A percentile compares a stretch with the other conserved stretches of the same genome.
Conservation (phyloP, 2,888 invertebrate genomes). For the Julus scandinavius region DNA sequence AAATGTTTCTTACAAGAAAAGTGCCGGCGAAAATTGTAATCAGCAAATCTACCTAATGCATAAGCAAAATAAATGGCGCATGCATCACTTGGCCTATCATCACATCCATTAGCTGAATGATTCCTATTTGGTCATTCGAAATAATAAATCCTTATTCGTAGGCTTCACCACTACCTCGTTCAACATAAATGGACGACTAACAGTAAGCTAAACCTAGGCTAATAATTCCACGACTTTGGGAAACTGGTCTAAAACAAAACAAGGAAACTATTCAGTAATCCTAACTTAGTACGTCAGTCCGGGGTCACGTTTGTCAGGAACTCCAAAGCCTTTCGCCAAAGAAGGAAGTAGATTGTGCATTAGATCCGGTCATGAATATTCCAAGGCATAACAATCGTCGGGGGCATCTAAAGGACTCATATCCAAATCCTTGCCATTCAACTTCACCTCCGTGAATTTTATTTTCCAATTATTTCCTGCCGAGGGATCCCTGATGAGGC, state of each 20-base stretch:
- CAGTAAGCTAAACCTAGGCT: not conserved
- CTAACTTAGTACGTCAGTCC: not conserved
- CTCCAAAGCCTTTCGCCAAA: slow-evolving; percentile 7
- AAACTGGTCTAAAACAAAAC: not conserved
- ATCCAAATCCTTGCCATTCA: slow-evolving; percentile 55
- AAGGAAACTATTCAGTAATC: not conserved
- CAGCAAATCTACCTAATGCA: no score
- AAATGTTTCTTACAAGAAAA: not conserved
- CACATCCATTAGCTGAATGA: slow-evolving; percentile 11
- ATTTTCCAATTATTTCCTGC: slow-evolving; percentile 76
- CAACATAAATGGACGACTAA: not conserved
- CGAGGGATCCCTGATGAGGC: slow-evolving; percentile 73
- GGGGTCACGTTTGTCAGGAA: slow-evolving; percentile 12
- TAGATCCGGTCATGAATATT: slow-evolving; percentile 51
- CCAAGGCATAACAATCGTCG: slow-evolving; percentile 51
- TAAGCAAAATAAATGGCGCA: not conserved
- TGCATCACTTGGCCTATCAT: not conserved
- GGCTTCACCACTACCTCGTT: not conserved
- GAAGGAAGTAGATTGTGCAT: not conserved
- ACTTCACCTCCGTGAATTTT: slow-evolving; percentile 68
- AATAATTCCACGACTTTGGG: not conserved
- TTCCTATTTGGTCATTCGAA: not conserved
- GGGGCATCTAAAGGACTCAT: slow-evolving; percentile 40
- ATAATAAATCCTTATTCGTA: not conserved
- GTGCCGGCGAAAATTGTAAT: not conserved